Percentiles rank a stretch among this genome's conserved stretches.
These are phyloP conservation scores for Atrichornis clamosus DNA, from an alignment of 2,113 vertebrate genomes.

Conservation along the genomic window DNA sequence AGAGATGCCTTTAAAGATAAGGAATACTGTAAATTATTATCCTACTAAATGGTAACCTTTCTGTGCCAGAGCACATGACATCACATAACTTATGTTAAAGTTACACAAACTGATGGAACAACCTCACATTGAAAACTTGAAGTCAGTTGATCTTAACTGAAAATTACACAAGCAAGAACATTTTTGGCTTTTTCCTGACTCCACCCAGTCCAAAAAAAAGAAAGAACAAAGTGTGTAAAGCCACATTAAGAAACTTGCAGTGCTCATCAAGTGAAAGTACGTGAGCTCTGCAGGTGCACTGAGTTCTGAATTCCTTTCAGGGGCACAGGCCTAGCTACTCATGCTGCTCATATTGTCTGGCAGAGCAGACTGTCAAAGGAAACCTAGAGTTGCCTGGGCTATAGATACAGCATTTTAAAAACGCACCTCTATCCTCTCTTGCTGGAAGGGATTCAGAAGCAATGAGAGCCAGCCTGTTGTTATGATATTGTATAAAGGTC, in stretches of 20 bases:
- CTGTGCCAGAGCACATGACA: not conserved
- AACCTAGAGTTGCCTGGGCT: not conserved
- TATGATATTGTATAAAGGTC: not conserved
- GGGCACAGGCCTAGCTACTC: not conserved
- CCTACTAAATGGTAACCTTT: not conserved
- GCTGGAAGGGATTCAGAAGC: not conserved
- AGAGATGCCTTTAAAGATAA: not conserved
- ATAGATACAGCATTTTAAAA: not conserved
- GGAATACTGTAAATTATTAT: not conserved
- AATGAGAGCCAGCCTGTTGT: not conserved
- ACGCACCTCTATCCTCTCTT: not conserved
- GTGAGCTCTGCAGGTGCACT: not conserved
- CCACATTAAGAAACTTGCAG: not conserved
- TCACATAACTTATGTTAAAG: not conserved
- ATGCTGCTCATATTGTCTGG: not conserved
- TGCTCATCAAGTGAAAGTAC: not conserved
- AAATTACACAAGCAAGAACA: not conserved
- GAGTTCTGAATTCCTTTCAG: not conserved
- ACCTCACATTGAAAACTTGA: not conserved
- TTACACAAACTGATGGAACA: slow-evolving; percentile 16
- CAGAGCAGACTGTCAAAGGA: not conserved
- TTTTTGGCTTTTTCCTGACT: not conserved
- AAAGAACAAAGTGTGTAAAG: not conserved
- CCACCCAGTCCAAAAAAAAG: not conserved
- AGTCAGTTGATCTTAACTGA: not conserved